Conservation (phyloP, 2,888 invertebrate genomes). For the Pseudoips prasinana region DNA sequence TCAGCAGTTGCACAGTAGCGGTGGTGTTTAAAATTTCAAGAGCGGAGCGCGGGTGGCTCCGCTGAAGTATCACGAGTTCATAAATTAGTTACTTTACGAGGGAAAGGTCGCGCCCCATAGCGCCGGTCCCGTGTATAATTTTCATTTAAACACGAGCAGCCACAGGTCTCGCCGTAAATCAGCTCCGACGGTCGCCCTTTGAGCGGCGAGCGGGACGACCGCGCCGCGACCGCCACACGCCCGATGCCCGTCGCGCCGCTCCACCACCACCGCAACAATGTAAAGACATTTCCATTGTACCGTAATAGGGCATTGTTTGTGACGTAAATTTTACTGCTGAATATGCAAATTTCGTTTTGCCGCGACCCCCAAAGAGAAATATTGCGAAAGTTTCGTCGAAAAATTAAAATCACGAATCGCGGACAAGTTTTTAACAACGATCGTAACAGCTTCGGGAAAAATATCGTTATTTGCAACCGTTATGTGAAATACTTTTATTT, state of each 20-base stretch:
- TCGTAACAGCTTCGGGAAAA: constrained; percentile 42
- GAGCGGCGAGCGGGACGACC: constrained; percentile 34
- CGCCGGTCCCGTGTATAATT: constrained; percentile 69
- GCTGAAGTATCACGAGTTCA: constrained; percentile 68
- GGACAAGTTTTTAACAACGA: constrained; percentile 59
- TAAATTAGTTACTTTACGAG: constrained; percentile 77
- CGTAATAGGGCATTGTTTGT: constrained; percentile 77
- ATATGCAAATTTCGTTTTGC: constrained; percentile 75
- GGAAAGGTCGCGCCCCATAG: constrained; percentile 65
- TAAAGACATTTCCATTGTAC: constrained; percentile 77
- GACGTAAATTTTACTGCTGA: constrained; percentile 76
- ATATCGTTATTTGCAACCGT: constrained; percentile 26
- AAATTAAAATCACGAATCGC: constrained; percentile 73
- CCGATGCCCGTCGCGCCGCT: constrained; percentile 21
- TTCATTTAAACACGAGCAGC: constrained; percentile 73
- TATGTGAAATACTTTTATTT: constrained; percentile 21
- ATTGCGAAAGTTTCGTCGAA: constrained; percentile 73
- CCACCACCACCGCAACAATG: constrained; percentile 59
- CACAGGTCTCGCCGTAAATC: constrained; percentile 74
- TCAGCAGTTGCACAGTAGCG: constrained; percentile 55
- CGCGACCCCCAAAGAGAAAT: constrained; percentile 68
- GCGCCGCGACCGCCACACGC: constrained; percentile 26
- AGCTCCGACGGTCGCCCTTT: constrained; percentile 61
- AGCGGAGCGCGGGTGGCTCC: constrained; percentile 60
- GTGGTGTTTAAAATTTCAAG: constrained; percentile 71